Conservation (phyloP, 64 coral and sea anemone species). For the Exaiptasia diaphana region DNA sequence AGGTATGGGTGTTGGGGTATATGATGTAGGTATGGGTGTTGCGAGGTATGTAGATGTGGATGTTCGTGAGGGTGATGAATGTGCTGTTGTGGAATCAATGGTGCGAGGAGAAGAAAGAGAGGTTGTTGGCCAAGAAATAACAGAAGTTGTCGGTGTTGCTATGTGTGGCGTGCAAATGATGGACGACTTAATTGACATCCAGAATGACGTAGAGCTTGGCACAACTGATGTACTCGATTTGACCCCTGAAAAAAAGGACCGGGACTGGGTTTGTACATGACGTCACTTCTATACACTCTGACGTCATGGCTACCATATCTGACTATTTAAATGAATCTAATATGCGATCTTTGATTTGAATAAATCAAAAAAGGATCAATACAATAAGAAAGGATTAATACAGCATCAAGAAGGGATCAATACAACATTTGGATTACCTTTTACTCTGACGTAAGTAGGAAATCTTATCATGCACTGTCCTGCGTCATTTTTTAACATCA, state of each 20-base stretch:
- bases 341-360: too few species aligned
- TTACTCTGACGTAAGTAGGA: neutral
- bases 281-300: neutral
- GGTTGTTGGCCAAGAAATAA: neutral
- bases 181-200: neutral
- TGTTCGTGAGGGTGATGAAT: neutral
- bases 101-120: neutral
- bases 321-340: too few species aligned
- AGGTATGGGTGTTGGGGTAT: neutral
- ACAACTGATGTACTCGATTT: neutral
- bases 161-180: neutral
- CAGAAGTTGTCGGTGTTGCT: neutral
- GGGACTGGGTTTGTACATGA: neutral
- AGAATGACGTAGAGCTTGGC: neutral
- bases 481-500: neutral
- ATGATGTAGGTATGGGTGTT: neutral
- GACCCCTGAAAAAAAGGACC: neutral
- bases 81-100: neutral
- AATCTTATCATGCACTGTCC: neutral
- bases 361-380: neutral
- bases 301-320: neutral
- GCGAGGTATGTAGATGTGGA: neutral
- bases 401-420: neutral
- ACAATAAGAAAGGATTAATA: neutral
- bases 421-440: neutral